These are phyloP conservation scores for Micropterix aruncella DNA, from an alignment of 2,888 invertebrate genomes.

Conservation along the genomic window DNA sequence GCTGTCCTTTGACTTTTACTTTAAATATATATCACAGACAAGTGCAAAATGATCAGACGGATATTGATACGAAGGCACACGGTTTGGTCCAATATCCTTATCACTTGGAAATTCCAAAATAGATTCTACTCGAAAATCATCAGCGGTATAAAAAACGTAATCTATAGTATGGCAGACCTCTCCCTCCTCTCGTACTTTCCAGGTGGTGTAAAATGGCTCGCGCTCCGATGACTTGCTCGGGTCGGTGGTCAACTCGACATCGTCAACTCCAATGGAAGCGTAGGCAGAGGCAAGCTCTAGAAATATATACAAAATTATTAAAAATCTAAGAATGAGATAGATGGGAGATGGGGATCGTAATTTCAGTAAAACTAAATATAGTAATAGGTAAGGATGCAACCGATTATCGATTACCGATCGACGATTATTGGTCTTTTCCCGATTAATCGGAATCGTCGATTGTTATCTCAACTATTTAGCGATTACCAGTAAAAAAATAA, in stretches of 20 bases:
- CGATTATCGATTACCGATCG: no score
- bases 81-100: conserved; percentile 48
- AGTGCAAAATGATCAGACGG: conserved; percentile 69
- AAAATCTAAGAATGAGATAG: no score
- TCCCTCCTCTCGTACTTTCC: conserved; percentile 58
- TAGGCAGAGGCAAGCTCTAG: conserved; percentile 10
- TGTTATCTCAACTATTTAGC: no score
- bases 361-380: no score
- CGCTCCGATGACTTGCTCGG: conserved; percentile 20
- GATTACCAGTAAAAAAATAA: no score
- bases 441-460: no score
- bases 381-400: no score
- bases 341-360: no score
- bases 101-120: conserved; percentile 46
- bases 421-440: no score
- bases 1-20: no score
- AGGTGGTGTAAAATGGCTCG: conserved; percentile 62
- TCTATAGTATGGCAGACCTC: conserved; percentile 63
- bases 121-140: conserved; percentile 38
- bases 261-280: conserved; percentile 4
- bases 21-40: conserved; percentile 43
- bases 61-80: conserved; percentile 53
- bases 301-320: no score
- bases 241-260: conserved; percentile 2
- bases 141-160: conserved; percentile 52